Evolutionary conservation across 2,888 invertebrate genomes (phyloP).

Genomic region (Scaptomyza caliginosa): DNA sequence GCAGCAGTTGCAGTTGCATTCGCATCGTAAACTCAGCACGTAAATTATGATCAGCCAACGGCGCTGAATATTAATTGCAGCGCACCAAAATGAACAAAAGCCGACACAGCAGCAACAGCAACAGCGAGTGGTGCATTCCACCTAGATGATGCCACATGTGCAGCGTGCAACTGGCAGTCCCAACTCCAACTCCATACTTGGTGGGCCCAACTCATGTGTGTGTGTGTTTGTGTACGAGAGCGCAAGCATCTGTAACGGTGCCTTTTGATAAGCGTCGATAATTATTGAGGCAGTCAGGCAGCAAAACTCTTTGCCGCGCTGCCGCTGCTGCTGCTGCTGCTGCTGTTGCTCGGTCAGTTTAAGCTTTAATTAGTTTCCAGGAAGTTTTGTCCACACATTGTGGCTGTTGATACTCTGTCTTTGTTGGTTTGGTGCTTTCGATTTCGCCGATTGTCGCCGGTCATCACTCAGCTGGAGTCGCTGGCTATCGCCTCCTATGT

Average conservation of each 20-base stretch:
- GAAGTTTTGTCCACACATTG: constrained; percentile 66
- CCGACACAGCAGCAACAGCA: constrained; percentile 44
- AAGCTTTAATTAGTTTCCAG: constrained; percentile 77
- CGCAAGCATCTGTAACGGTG: constrained; percentile 80
- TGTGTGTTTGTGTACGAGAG: constrained; percentile 71
- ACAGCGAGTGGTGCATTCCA: constrained; percentile 55
- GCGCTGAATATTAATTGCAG: constrained; percentile 84
- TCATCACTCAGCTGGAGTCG: constrained; percentile 75
- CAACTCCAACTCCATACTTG: constrained; percentile 46
- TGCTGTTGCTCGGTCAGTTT: constrained; percentile 43
- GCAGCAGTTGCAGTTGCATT: constrained; percentile 42
- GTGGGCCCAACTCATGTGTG: constrained; percentile 55
- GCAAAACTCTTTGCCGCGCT: neutral
- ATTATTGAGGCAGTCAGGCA: constrained; percentile 71
- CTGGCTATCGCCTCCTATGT: constrained; percentile 55
- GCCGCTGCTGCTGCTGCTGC: constrained; percentile 8
- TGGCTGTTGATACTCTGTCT: constrained; percentile 11
- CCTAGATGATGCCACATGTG: constrained; percentile 56
- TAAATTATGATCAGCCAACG: constrained; percentile 84
- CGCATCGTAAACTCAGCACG: constrained; percentile 83
- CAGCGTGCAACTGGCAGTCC: constrained; percentile 13
- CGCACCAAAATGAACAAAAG: constrained; percentile 76
- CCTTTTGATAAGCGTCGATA: constrained; percentile 81
- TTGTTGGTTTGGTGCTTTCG: constrained; percentile 53
- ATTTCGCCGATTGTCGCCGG: constrained; percentile 74